Percentiles rank a stretch among this genome's conserved stretches.
Conservation (phyloP, 2,113 vertebrate genomes). For the Antechinus stuartii region DNA sequence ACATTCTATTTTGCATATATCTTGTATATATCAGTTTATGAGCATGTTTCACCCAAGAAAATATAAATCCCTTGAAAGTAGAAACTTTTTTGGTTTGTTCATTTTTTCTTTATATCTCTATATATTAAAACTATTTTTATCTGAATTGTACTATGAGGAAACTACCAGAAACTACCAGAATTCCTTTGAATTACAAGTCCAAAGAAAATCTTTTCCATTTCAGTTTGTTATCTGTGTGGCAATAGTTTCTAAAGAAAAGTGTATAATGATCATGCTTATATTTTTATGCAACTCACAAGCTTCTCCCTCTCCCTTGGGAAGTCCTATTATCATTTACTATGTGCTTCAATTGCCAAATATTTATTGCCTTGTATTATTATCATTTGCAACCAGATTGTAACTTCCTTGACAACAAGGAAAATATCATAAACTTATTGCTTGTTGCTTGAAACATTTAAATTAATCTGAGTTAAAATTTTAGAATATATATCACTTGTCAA, state of each 20-base stretch:
- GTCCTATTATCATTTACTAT: neutral
- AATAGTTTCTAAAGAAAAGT: neutral
- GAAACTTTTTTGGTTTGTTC: neutral
- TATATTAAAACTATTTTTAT: neutral
- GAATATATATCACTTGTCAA: neutral
- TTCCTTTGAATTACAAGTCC: neutral
- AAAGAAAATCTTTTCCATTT: neutral
- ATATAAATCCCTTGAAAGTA: neutral
- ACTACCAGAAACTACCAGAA: neutral
- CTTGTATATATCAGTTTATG: neutral
- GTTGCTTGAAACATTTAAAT: neutral
- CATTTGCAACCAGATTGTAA: neutral
- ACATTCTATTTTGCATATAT: neutral
- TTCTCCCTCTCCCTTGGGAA: neutral
- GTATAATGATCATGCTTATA: neutral
- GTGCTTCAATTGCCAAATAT: neutral
- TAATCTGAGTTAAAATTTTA: neutral
- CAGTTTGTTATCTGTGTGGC: neutral
- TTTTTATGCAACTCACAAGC: neutral
- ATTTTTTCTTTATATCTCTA: neutral
- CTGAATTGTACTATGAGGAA: neutral
- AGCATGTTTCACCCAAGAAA: neutral
- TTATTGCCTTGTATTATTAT: neutral
- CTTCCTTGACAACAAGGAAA: neutral
- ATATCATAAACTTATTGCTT: neutral